These are phyloP conservation scores for Sebastes reedi DNA, from an alignment of 2,797 vertebrate genomes.

Conservation along the genomic window DNA sequence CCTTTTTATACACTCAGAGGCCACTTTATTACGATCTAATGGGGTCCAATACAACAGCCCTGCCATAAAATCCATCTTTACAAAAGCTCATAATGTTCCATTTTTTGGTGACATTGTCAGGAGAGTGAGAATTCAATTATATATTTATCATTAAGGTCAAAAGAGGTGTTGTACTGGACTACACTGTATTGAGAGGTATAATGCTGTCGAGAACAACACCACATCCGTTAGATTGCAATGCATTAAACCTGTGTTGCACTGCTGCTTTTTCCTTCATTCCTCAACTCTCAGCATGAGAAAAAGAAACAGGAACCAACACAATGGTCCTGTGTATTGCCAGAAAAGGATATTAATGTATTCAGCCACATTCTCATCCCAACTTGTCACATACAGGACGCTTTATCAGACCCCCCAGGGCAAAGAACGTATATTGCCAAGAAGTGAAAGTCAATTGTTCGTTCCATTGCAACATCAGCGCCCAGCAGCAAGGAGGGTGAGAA, in stretches of 20 bases:
- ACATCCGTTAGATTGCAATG: neutral
- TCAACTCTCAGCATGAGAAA: neutral
- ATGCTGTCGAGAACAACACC: neutral
- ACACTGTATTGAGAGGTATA: neutral
- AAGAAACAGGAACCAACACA: neutral
- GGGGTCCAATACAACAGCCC: neutral
- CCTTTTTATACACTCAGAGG: neutral
- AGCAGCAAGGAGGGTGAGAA: too few species aligned
- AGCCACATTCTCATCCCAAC: neutral
- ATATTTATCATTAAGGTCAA: neutral
- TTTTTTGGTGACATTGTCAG: too few species aligned
- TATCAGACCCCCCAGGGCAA: too few species aligned
- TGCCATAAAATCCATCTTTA: neutral
- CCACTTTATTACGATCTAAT: neutral
- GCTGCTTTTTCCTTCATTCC: neutral
- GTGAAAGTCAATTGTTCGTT: too few species aligned
- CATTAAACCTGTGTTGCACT: too few species aligned
- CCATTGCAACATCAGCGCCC: too few species aligned
- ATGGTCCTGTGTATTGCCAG: neutral
- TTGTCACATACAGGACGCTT: too few species aligned
- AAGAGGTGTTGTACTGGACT: neutral
- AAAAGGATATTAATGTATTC: neutral
- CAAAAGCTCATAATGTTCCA: neutral
- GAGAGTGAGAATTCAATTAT: too few species aligned
- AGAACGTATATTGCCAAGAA: too few species aligned